phyloP scores from a whole-genome alignment of 2,797 vertebrate species.

The Chloroceryle inda region DNA sequence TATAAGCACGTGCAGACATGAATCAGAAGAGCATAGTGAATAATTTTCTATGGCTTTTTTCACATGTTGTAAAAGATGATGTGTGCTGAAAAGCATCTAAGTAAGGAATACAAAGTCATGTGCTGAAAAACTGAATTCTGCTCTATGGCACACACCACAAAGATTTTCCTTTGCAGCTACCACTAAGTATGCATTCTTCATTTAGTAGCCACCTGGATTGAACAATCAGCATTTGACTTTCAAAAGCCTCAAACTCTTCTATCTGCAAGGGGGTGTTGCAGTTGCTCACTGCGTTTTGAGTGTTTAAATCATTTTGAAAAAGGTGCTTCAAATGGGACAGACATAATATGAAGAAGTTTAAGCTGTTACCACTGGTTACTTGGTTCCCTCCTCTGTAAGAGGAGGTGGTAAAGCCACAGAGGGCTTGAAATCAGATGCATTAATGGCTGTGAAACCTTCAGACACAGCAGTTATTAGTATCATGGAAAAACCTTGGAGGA shows the following conservation, averaged over 20 bases:
- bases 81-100: not conserved
- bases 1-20: not conserved
- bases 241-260: not conserved
- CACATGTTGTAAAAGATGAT: not conserved
- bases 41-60: not conserved
- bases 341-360: not conserved
- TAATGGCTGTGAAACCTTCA: not conserved
- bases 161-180: not conserved
- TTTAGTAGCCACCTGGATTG: not conserved
- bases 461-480: not conserved
- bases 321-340: not conserved
- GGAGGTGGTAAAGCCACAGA: not conserved
- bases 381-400: not conserved
- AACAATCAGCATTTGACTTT: not conserved
- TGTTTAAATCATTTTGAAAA: not conserved
- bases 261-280: not conserved
- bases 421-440: not conserved
- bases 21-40: not conserved
- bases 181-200: not conserved
- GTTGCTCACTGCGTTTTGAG: not conserved
- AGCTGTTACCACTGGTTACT: not conserved
- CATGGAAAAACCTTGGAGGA: not conserved
- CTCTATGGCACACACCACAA: fast-evolving
- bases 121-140: not conserved
- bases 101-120: not conserved